Conservation (phyloP, 2,113 vertebrate species). For the Planiliza haematocheilus region DNA sequence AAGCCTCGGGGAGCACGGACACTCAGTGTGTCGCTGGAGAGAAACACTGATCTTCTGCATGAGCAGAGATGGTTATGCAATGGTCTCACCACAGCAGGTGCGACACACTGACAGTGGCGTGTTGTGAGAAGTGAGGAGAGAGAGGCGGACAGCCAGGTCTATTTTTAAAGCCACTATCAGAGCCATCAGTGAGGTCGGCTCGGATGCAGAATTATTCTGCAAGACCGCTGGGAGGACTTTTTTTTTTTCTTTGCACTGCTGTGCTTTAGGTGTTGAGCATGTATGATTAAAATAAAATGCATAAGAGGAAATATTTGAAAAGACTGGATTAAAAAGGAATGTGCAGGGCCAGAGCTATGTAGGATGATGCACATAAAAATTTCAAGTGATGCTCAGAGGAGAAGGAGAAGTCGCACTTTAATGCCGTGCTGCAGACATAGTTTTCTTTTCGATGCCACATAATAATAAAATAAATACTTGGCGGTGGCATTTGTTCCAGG, state of each 20-base stretch:
- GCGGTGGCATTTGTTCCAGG: conserved; percentile 25
- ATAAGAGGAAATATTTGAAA: conserved; percentile 50
- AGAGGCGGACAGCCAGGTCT: conserved; percentile 70
- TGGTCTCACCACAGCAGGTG: conserved; percentile 71
- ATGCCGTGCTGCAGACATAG: conserved; percentile 14
- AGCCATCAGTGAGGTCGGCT: conserved; percentile 46
- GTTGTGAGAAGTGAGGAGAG: conserved; percentile 60
- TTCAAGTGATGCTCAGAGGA: conserved; percentile 26
- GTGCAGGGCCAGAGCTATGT: conserved; percentile 3
- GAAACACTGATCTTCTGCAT: conserved; percentile 60
- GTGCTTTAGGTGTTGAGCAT: neutral
- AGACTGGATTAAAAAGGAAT: conserved; percentile 16
- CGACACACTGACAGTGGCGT: conserved; percentile 58
- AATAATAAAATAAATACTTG: conserved; percentile 12
- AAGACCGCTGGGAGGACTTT: conserved; percentile 24
- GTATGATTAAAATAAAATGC: conserved; percentile 34
- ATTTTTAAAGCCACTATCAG: conserved; percentile 74
- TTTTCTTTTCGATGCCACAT: conserved; percentile 21
- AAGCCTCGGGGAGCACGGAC: conserved; percentile 17
- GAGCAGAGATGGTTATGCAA: conserved; percentile 62
- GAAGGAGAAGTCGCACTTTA: conserved; percentile 23
- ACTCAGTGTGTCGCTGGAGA: conserved; percentile 36
- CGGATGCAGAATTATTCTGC: conserved; percentile 32
- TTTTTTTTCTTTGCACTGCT: conserved; percentile 15
- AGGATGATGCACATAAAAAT: conserved; percentile 17